A percentile compares a stretch with the other conserved stretches of the same genome.
phyloP scores from a whole-genome alignment of 2,113 vertebrate genomes.

The Ploceus nigricollis region DNA sequence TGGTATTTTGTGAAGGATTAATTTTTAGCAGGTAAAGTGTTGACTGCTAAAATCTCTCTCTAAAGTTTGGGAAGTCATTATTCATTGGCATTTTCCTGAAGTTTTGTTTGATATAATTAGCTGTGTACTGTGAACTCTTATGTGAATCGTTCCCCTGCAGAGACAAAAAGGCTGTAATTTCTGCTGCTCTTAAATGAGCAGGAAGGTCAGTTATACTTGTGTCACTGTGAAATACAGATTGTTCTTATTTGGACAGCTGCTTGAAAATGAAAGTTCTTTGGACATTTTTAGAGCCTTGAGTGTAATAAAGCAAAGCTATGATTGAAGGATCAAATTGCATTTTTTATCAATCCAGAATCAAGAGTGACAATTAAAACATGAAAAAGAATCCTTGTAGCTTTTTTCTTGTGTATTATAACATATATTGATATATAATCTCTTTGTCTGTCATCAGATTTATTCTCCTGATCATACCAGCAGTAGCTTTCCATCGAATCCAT shows the following conservation, averaged over 20 bases:
- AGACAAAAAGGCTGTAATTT: not conserved
- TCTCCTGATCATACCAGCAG: conserved; percentile 99
- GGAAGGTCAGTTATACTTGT: conserved; percentile 9
- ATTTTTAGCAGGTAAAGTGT: not conserved
- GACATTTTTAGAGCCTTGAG: conserved; percentile 53
- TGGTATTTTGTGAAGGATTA: not conserved
- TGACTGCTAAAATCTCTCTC: not conserved
- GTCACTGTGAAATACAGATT: not conserved
- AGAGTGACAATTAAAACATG: conserved; percentile 51
- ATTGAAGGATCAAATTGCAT: conserved; percentile 44
- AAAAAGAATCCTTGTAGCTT: conserved; percentile 50
- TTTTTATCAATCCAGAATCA: conserved; percentile 49
- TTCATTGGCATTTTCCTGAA: not conserved
- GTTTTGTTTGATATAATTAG: not conserved
- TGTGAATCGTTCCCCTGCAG: not conserved
- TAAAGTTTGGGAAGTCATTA: not conserved
- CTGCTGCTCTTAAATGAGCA: not conserved
- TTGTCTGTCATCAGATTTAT: conserved; percentile 87
- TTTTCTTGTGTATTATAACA: not conserved
- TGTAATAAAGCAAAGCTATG: conserved; percentile 54
- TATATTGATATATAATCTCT: conserved; percentile 9
- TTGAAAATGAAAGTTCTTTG: conserved; percentile 51
- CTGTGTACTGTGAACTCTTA: not conserved
- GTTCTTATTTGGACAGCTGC: conserved; percentile 35
- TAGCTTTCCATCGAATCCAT: conserved; percentile 97